Percentiles rank a stretch among this genome's conserved stretches.
These are phyloP conservation scores for Aphrocallistes beatrix DNA, from an alignment of 37 sponge, comb jelly and placozoan species.

Conservation along the genomic window DNA sequence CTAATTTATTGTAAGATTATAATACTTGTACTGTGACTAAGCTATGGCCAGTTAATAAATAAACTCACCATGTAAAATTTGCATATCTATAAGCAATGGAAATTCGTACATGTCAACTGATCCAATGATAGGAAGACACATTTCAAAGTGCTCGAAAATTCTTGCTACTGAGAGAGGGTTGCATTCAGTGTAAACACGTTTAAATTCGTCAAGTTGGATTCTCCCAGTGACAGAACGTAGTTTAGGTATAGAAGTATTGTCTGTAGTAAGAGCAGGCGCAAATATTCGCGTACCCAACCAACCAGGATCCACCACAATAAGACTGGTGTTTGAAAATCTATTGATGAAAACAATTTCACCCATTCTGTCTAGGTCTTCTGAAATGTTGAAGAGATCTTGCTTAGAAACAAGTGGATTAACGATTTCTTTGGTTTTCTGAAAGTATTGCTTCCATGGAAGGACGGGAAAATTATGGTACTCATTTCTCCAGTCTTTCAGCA, in stretches of 20 bases:
- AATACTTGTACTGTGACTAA: too few relatives aligned
- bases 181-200: slow-evolving; percentile 42
- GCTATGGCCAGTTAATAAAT: too few relatives aligned
- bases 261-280: slow-evolving; percentile 61
- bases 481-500: slow-evolving; percentile 39
- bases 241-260: slow-evolving; percentile 39
- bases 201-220: slow-evolving; percentile 35
- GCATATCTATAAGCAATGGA: slow-evolving; percentile 61
- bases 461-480: slow-evolving; percentile 49
- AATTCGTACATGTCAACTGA: slow-evolving; percentile 34
- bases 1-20: too few relatives aligned
- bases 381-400: slow-evolving; percentile 26
- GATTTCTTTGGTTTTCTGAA: slow-evolving; percentile 22
- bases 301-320: slow-evolving; percentile 60
- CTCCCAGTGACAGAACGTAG: slow-evolving; percentile 60
- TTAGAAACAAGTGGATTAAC: slow-evolving; percentile 71
- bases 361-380: slow-evolving; percentile 44
- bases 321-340: slow-evolving; percentile 35
- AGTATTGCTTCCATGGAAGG: slow-evolving; percentile 50
- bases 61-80: slow-evolving; percentile 47
- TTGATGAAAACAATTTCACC: slow-evolving; percentile 64
- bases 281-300: slow-evolving; percentile 63
- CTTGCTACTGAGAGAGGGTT: slow-evolving; percentile 48
- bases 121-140: slow-evolving; percentile 40
- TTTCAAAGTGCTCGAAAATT: slow-evolving; percentile 74